Conservation (phyloP, 2,113 vertebrate species). For the Sphyrna mokarran region DNA sequence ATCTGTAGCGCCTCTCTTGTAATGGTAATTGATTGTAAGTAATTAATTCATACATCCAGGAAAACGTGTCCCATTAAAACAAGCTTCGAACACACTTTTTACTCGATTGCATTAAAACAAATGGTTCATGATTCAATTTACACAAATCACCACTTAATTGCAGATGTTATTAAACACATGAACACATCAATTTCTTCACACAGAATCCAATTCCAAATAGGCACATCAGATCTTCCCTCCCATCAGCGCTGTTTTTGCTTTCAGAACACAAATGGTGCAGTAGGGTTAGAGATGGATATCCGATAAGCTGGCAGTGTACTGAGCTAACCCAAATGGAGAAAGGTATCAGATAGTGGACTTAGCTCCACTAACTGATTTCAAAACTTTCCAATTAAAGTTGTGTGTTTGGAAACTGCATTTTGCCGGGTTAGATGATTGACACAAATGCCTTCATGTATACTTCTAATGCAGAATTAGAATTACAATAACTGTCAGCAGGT, state of each 20-base stretch:
- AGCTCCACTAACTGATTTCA: constrained; percentile 9
- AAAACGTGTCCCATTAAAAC: constrained; percentile 36
- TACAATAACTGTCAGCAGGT: not conserved
- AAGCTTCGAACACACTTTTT: constrained; percentile 38
- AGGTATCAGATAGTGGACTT: not conserved
- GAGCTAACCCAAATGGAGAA: not conserved
- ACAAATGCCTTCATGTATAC: not conserved
- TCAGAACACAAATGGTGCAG: not conserved
- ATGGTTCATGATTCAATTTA: constrained; percentile 37
- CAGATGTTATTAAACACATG: constrained; percentile 37
- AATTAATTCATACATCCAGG: constrained; percentile 37
- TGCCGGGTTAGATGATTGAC: not conserved
- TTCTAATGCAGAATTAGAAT: not conserved
- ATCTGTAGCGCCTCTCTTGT: constrained; percentile 35
- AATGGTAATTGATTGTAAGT: constrained; percentile 35
- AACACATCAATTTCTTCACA: constrained; percentile 31
- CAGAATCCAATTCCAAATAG: constrained; percentile 31
- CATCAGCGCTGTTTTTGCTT: not conserved
- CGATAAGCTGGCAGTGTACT: not conserved
- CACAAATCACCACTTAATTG: constrained; percentile 37
- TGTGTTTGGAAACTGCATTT: not conserved
- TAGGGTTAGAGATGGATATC: not conserved
- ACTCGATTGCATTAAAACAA: constrained; percentile 36
- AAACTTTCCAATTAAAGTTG: not conserved
- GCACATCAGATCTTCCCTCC: not conserved